These are phyloP conservation scores for Phymatocera aterrima DNA, from an alignment of 2,888 invertebrate genomes.

Conservation along the genomic window DNA sequence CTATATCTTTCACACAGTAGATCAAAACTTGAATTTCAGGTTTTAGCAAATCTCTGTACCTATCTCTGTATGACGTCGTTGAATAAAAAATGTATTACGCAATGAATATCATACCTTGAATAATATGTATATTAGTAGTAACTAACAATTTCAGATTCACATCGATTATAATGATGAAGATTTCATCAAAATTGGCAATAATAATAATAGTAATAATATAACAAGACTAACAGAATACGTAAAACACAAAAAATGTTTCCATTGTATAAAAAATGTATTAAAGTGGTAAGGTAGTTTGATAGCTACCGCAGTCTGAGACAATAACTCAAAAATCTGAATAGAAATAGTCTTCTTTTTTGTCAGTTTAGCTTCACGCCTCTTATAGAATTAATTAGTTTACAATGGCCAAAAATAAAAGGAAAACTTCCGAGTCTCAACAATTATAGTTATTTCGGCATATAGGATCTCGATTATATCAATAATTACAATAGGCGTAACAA, in stretches of 20 bases:
- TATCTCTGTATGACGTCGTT: constrained; percentile 1
- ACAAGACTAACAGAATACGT: constrained; percentile 34
- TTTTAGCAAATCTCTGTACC: constrained; percentile 5
- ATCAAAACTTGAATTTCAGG: background rate
- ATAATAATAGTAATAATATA: constrained; percentile 39
- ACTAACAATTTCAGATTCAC: constrained; percentile 14
- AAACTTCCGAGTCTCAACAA: background rate
- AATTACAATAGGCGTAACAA: background rate
- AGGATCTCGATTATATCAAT: background rate
- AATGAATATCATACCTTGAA: constrained; percentile 32
- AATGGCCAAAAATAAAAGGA: constrained; percentile 8
- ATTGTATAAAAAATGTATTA: constrained; percentile 43
- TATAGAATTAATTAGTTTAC: background rate
- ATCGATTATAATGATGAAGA: background rate
- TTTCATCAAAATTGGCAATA: background rate
- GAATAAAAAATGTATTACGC: constrained; percentile 20
- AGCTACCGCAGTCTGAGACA: constrained; percentile 39
- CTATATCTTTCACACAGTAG: background rate
- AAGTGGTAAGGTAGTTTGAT: constrained; percentile 16
- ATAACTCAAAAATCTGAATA: constrained; percentile 38
- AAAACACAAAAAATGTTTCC: background rate
- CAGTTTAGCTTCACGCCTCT: constrained; percentile 15
- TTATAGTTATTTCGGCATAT: background rate
- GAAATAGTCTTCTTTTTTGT: constrained; percentile 22
- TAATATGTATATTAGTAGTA: background rate